A percentile compares a stretch with the other conserved stretches of the same genome.
phyloP scores from a whole-genome alignment of 1,140 invertebrate species.

The Cheumatopsyche charites region DNA sequence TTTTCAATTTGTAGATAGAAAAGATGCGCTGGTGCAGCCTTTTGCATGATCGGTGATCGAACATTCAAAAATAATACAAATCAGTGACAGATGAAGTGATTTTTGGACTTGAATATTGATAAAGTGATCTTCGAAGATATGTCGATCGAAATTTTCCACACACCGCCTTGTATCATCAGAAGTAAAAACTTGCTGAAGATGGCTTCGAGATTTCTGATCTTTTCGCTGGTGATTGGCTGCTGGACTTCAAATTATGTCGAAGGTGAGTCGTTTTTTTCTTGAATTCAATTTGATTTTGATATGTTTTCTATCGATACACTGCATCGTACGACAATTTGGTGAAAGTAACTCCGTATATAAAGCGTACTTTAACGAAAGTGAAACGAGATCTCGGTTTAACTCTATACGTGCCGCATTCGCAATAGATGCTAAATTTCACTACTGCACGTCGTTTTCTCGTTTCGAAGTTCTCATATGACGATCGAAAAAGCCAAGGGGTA shows the following conservation, averaged over 20 bases:
- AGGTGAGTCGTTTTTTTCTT: conserved; percentile 21
- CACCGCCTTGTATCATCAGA: conserved; percentile 35
- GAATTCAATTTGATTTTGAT: background rate
- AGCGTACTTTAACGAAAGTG: background rate
- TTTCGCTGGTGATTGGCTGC: background rate
- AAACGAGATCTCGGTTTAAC: conserved; percentile 3
- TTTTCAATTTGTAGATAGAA: too few relatives aligned
- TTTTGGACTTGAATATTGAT: background rate
- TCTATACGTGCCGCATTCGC: conserved; percentile 4
- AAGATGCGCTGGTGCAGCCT: too few relatives aligned
- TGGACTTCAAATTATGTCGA: background rate
- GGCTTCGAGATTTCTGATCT: background rate
- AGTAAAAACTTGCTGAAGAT: conserved; percentile 6
- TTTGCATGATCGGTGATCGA: too few relatives aligned
- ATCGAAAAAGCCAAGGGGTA: too few relatives aligned
- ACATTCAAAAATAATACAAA: too few relatives aligned
- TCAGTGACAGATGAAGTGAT: background rate
- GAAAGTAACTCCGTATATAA: background rate
- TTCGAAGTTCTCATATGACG: background rate
- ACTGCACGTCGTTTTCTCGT: background rate
- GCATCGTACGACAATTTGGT: background rate
- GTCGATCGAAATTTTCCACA: conserved; percentile 31
- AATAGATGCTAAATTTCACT: conserved; percentile 22
- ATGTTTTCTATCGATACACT: too few relatives aligned
- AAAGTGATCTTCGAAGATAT: too few relatives aligned